These are phyloP conservation scores for Brachionus plicatilis DNA, from an alignment of 1,140 invertebrate genomes.

Conservation along the genomic window DNA sequence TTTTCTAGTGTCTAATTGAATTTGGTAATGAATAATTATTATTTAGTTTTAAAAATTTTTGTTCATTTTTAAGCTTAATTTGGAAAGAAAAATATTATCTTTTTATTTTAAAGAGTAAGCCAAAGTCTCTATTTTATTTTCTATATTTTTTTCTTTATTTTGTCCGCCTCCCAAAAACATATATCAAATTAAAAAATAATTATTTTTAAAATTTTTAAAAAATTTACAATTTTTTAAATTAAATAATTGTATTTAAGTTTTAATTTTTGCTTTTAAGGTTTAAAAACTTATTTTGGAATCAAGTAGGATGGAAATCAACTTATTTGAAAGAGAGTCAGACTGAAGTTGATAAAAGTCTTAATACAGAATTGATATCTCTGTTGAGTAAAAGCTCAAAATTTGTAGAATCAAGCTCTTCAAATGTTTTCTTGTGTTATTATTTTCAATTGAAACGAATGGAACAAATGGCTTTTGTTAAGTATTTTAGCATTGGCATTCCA, in stretches of 20 bases:
- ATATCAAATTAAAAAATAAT: background rate
- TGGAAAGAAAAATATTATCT: too few relatives aligned
- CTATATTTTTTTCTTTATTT: too few relatives aligned
- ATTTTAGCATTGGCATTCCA: background rate
- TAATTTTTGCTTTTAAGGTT: background rate
- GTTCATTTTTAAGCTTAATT: too few relatives aligned
- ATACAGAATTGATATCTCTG: background rate
- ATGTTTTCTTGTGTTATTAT: background rate
- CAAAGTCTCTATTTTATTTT: too few relatives aligned
- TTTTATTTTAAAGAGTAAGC: too few relatives aligned
- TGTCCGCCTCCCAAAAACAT: too few relatives aligned
- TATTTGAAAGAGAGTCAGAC: background rate
- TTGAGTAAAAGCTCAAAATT: background rate
- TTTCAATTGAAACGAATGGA: constrained; percentile 8
- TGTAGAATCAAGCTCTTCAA: background rate
- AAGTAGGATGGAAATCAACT: background rate
- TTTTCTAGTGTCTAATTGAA: too few relatives aligned
- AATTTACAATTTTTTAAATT: background rate
- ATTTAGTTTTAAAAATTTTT: too few relatives aligned
- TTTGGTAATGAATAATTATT: too few relatives aligned
- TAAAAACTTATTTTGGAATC: background rate
- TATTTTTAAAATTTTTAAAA: background rate
- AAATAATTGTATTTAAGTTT: background rate
- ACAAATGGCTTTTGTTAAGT: background rate
- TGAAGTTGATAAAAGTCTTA: background rate